These are phyloP conservation scores for Pollicipes pollicipes DNA, from an alignment of 1,140 invertebrate species.

Conservation along the genomic window DNA sequence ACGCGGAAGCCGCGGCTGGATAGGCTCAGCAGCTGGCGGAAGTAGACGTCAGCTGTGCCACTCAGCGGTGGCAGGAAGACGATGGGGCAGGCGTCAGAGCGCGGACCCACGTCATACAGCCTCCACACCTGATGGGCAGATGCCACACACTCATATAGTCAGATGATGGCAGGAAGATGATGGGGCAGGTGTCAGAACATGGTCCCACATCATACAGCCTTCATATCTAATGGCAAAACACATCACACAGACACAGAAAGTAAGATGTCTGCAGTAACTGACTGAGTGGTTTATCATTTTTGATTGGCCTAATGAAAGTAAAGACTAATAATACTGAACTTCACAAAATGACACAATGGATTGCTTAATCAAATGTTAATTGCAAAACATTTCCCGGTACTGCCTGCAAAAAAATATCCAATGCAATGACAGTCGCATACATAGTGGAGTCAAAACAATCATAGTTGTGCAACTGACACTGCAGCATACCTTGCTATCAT, in stretches of 20 bases:
- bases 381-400: background rate
- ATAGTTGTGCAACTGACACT: too few relatives aligned
- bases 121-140: slow-evolving; percentile 49
- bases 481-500: slow-evolving; percentile 54
- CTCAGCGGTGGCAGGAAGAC: slow-evolving; percentile 73
- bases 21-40: slow-evolving; percentile 58
- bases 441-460: slow-evolving; percentile 7
- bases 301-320: background rate
- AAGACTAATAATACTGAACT: background rate
- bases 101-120: slow-evolving; percentile 71
- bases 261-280: background rate
- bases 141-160: slow-evolving; percentile 1
- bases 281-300: background rate
- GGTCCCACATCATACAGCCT: slow-evolving; percentile 5
- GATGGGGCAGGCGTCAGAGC: slow-evolving; percentile 53
- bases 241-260: slow-evolving; percentile 6
- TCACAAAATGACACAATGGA: background rate
- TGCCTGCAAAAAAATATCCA: background rate
- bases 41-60: slow-evolving; percentile 75
- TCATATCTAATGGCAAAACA: slow-evolving; percentile 7
- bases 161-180: background rate
- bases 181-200: slow-evolving; percentile 1
- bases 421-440: slow-evolving; percentile 1
- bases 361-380: slow-evolving; percentile 6
- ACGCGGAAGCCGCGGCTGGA: slow-evolving; percentile 61